phyloP scores from a whole-genome alignment of 2,113 vertebrate genomes.

The Siniperca chuatsi region DNA sequence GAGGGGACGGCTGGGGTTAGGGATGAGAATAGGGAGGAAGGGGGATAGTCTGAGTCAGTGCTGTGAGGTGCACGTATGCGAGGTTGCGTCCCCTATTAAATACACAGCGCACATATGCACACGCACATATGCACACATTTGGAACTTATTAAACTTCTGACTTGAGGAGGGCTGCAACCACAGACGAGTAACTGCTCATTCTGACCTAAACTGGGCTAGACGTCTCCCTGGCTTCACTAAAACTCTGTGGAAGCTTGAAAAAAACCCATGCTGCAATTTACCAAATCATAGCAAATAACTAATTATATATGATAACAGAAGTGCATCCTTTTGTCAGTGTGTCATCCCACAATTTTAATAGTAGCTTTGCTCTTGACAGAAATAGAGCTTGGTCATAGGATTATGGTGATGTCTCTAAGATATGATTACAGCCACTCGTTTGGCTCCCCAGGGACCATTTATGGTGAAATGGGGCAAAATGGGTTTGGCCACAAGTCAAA shows the following conservation, averaged over 20 bases:
- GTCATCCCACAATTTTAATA: slow-evolving; percentile 53
- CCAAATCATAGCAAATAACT: slow-evolving; percentile 64
- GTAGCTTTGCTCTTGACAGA: slow-evolving; percentile 52
- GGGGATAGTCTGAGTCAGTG: slow-evolving; percentile 48
- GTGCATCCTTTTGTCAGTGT: slow-evolving; percentile 59
- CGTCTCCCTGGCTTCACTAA: slow-evolving; percentile 35
- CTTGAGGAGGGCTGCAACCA: slow-evolving; percentile 57
- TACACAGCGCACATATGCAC: background rate
- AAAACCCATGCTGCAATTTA: slow-evolving; percentile 44
- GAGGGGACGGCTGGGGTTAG: slow-evolving; percentile 50
- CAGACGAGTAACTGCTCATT: slow-evolving; percentile 58
- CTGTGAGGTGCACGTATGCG: slow-evolving; percentile 72
- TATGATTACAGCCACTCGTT: slow-evolving; percentile 49
- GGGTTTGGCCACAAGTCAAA: slow-evolving; percentile 36
- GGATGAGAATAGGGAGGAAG: slow-evolving; percentile 20
- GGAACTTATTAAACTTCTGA: slow-evolving; percentile 81
- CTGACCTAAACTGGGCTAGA: slow-evolving; percentile 45
- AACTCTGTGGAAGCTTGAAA: slow-evolving; percentile 10
- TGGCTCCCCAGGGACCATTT: slow-evolving; percentile 25
- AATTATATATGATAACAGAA: slow-evolving; percentile 57
- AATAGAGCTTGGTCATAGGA: slow-evolving; percentile 44
- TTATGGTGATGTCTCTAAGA: slow-evolving; percentile 42
- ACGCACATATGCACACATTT: slow-evolving; percentile 64
- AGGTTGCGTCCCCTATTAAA: slow-evolving; percentile 31
- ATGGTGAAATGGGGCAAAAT: slow-evolving; percentile 47